phyloP scores from a whole-genome alignment of 1,140 invertebrate genomes.

The Cheumatopsyche charites region DNA sequence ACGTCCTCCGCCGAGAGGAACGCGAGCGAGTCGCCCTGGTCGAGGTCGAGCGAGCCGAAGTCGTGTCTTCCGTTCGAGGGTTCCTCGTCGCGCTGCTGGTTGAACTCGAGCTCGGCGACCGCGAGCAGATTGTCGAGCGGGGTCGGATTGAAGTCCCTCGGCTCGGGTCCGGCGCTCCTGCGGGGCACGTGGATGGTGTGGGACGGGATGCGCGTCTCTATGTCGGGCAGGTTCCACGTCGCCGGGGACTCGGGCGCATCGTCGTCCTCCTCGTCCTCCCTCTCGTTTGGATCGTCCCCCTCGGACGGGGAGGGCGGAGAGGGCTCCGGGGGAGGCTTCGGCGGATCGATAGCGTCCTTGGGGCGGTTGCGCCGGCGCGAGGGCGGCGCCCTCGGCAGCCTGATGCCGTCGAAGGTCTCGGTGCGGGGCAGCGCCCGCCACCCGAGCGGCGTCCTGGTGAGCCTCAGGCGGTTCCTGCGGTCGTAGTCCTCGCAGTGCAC shows the following conservation, averaged over 20 bases:
- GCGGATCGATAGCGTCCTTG: slow-evolving; percentile 45
- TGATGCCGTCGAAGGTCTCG: slow-evolving; percentile 66
- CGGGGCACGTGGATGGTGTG: slow-evolving; percentile 63
- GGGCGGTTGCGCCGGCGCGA: slow-evolving; percentile 45
- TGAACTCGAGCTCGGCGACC: slow-evolving; percentile 64
- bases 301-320: slow-evolving; percentile 43
- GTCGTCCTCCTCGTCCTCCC: slow-evolving; percentile 3
- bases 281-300: slow-evolving; percentile 41
- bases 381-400: slow-evolving; percentile 56
- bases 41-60: neutral
- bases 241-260: neutral
- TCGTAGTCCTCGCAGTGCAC: slow-evolving; percentile 86
- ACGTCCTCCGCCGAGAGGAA: slow-evolving; percentile 56
- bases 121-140: slow-evolving; percentile 65
- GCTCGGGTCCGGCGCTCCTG: slow-evolving; percentile 39
- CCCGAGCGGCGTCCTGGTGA: slow-evolving; percentile 78
- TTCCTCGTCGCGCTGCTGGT: slow-evolving; percentile 53
- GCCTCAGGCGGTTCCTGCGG: slow-evolving; percentile 77
- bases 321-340: slow-evolving; percentile 48
- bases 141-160: slow-evolving; percentile 52
- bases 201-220: slow-evolving; percentile 64
- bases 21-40: neutral
- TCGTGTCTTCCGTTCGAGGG: neutral
- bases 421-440: slow-evolving; percentile 83
- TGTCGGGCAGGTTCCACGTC: slow-evolving; percentile 59